These are phyloP conservation scores for Heliconius congener DNA, from an alignment of 1,140 invertebrate species.

Conservation along the genomic window DNA sequence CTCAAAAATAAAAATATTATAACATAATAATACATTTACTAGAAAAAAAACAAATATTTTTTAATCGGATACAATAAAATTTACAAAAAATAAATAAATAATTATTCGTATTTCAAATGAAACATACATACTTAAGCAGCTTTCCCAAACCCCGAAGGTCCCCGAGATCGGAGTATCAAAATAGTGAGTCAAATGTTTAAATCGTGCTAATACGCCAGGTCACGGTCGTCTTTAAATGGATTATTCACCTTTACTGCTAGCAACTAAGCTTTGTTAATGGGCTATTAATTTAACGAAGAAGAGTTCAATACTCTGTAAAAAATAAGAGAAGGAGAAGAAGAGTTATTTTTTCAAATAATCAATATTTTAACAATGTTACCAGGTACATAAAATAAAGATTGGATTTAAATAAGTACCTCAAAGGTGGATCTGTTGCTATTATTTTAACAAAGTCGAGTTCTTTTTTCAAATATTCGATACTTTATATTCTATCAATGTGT, in stretches of 20 bases:
- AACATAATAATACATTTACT: no score
- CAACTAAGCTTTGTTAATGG: conserved; percentile 22
- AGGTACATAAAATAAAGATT: no score
- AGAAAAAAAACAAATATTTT: no score
- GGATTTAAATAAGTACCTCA: no score
- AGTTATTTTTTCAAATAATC: neutral
- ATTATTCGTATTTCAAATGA: conserved; percentile 10
- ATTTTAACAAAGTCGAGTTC: no score
- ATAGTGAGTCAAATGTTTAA: conserved; percentile 40
- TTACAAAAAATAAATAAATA: no score
- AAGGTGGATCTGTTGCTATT: no score
- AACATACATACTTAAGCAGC: conserved; percentile 13
- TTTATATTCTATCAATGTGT: no score
- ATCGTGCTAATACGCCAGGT: conserved; percentile 40
- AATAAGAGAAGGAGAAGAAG: neutral
- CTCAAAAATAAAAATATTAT: no score
- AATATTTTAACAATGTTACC: no score
- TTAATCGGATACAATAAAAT: no score
- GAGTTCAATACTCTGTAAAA: neutral
- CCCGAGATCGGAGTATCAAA: conserved; percentile 27
- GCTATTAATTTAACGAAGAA: conserved; percentile 22
- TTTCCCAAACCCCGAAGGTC: conserved; percentile 34
- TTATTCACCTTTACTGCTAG: conserved; percentile 38
- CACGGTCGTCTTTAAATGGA: conserved; percentile 40
- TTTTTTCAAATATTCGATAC: no score